These are phyloP conservation scores for Emys orbicularis DNA, from an alignment of 2,797 vertebrate genomes.

Conservation along the genomic window DNA sequence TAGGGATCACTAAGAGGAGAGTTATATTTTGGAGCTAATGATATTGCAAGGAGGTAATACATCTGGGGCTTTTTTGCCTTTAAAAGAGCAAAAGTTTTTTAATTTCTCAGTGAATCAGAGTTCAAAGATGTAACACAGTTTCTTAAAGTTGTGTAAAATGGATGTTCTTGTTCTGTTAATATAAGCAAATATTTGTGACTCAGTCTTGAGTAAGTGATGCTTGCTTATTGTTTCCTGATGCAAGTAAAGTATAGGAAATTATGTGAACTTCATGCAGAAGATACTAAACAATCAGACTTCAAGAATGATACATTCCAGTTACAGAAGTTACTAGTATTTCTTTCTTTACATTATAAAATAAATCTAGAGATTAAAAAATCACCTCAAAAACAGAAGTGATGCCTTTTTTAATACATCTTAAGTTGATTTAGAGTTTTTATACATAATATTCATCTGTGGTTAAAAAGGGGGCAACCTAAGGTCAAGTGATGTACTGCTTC, in stretches of 20 bases:
- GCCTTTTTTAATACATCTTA: constrained; percentile 79
- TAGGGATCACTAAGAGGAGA: constrained; percentile 14
- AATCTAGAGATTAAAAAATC: constrained; percentile 74
- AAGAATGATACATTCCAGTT: constrained; percentile 63
- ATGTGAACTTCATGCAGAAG: constrained; percentile 37
- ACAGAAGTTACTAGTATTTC: constrained; percentile 66
- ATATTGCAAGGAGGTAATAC: neutral
- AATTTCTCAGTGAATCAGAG: constrained; percentile 72
- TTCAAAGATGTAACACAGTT: constrained; percentile 63
- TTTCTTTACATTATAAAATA: constrained; percentile 70
- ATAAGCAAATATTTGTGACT: constrained; percentile 79
- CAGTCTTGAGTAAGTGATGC: constrained; percentile 67
- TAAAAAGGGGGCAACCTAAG: constrained; percentile 86
- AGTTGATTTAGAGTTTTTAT: constrained; percentile 86
- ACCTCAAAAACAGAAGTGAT: constrained; percentile 70
- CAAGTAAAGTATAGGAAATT: constrained; percentile 44
- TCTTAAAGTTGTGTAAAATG: constrained; percentile 75
- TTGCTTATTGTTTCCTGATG: constrained; percentile 70
- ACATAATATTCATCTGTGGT: constrained; percentile 83
- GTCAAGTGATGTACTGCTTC: constrained; percentile 95
- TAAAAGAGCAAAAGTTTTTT: constrained; percentile 57
- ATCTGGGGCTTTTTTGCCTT: constrained; percentile 35
- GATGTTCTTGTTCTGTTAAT: constrained; percentile 77
- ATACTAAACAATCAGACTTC: constrained; percentile 36
- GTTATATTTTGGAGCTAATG: constrained; percentile 4